phyloP scores from a whole-genome alignment of 2,113 vertebrate genomes.

The Pseudopodoces humilis region DNA sequence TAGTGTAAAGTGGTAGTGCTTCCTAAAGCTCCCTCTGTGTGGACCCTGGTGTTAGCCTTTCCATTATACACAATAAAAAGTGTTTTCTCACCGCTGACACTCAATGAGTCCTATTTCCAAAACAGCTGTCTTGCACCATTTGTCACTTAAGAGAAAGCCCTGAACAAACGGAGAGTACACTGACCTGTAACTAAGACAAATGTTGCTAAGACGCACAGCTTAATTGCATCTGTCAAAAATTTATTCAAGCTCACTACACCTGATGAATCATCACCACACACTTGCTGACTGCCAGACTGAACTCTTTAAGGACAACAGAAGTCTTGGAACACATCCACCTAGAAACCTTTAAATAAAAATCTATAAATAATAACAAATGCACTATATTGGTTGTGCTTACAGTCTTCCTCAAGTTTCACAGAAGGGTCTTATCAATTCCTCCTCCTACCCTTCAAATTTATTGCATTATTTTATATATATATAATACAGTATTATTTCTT shows the following conservation, averaged over 20 bases:
- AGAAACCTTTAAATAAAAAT: background rate
- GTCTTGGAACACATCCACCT: background rate
- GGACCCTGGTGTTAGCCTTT: background rate
- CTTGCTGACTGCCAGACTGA: background rate
- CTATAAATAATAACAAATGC: background rate
- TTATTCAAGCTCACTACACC: background rate
- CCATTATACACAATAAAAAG: background rate
- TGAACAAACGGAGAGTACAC: slow-evolving; percentile 18
- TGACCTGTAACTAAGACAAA: slow-evolving; percentile 57
- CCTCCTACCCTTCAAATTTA: background rate
- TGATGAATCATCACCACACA: slow-evolving; percentile 37
- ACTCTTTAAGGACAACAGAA: background rate
- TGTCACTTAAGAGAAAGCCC: slow-evolving; percentile 20
- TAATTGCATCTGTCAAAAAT: slow-evolving; percentile 60
- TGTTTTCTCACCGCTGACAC: slow-evolving; percentile 41
- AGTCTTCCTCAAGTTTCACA: background rate
- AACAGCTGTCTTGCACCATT: slow-evolving; percentile 19
- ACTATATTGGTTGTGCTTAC: background rate
- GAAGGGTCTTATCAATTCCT: background rate
- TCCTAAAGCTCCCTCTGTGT: background rate
- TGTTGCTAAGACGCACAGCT: slow-evolving; percentile 3
- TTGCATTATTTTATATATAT: background rate
- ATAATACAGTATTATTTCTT: background rate
- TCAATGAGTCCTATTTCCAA: background rate
- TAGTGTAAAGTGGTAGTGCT: background rate